Evolutionary conservation across 64 coral and sea anemone species (phyloP).

Genomic region (Pocillopora damicornis): DNA sequence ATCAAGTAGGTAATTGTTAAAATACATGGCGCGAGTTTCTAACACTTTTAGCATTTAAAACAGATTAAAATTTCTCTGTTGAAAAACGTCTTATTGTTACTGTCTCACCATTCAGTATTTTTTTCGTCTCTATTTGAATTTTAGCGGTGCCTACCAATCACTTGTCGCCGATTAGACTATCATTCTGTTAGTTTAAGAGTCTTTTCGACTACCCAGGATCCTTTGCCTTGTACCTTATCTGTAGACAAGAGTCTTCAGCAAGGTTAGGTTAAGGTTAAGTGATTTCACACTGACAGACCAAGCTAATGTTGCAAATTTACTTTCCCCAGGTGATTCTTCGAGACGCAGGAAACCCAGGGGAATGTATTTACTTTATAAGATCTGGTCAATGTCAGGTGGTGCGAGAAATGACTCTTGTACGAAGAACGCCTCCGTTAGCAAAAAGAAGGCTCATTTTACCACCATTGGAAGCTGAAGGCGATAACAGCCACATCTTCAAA

Average conservation of each 20-base stretch:
- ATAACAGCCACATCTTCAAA: constrained; percentile 1
- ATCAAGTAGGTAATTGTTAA: no score
- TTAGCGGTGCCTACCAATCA: no score
- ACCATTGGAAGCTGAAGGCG: constrained; percentile 12
- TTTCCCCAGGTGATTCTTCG: constrained; percentile 52
- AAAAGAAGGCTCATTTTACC: constrained; percentile 48
- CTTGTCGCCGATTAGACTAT: no score
- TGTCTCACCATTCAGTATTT: no score
- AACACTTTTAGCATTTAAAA: no score
- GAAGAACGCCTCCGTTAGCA: constrained; percentile 8
- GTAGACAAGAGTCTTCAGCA: background rate
- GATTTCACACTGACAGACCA: background rate
- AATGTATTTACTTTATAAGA: constrained; percentile 78
- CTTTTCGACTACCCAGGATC: no score
- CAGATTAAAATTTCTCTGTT: no score
- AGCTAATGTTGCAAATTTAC: background rate
- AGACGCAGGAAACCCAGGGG: constrained; percentile 18
- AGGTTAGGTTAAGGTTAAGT: background rate
- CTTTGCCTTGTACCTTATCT: no score
- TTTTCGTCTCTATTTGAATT: no score
- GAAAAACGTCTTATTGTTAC: no score
- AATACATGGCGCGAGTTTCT: no score
- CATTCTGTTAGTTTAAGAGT: no score
- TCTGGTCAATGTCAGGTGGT: constrained; percentile 69
- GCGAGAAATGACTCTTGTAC: constrained; percentile 69